phyloP scores from a whole-genome alignment of 2,888 invertebrate species.

The Tipula unca region DNA sequence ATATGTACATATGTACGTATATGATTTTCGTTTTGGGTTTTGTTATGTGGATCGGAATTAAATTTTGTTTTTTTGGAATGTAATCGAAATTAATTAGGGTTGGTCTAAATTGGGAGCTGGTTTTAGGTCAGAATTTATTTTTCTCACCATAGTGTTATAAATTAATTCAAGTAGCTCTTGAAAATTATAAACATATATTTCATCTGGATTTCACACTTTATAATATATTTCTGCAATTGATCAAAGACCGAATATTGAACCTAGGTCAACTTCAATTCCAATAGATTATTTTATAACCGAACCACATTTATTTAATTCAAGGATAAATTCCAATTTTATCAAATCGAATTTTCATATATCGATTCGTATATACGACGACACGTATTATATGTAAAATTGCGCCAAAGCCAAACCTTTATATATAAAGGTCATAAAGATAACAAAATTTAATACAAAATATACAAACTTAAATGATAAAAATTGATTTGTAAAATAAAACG shows the following conservation, averaged over 20 bases:
- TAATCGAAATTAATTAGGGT: not conserved
- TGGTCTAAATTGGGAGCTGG: not conserved
- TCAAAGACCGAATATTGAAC: too few species aligned
- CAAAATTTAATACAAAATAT: not conserved
- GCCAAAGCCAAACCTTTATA: not conserved
- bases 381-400: not conserved
- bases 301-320: not conserved
- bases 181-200: not conserved
- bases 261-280: too few species aligned
- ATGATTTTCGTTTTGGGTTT: not conserved
- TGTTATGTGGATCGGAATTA: not conserved
- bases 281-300: not conserved
- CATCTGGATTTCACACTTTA: not conserved
- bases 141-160: not conserved
- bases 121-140: not conserved
- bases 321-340: not conserved
- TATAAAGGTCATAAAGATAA: not conserved
- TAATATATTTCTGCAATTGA: too few species aligned
- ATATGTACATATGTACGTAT: too few species aligned
- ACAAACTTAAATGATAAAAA: not conserved
- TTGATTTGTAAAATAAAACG: too few species aligned
- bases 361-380: not conserved
- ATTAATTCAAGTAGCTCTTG: not conserved
- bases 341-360: not conserved
- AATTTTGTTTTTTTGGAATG: not conserved